Evolutionary conservation across 2,888 invertebrate genomes (phyloP), one percentile per base, ranked within the genome.

Genomic region (Cyclophora punctaria): DNA sequence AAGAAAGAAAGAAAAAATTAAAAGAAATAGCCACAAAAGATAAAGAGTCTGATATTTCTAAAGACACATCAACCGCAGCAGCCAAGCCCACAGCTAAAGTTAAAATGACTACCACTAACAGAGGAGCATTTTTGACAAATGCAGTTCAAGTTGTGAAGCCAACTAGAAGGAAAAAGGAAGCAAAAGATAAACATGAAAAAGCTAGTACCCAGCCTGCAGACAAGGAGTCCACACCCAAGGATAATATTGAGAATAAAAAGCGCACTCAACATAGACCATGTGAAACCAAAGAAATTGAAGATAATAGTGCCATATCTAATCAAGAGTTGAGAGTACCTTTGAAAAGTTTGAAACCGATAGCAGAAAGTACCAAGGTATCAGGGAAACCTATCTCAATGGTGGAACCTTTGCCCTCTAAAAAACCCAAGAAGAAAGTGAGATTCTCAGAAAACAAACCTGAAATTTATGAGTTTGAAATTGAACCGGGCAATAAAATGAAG

Each of bases 121-220:
- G 92, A 37, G 90, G 90, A 0, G 90, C 90, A 42, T 91, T 91
- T 64, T 75, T 92, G 45, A 80, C 79, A 33, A 80, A 84, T 63
- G 50, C 63, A 43, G 63, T 61, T 41, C 62, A 73, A 60, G 58
- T 67, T 52, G 68, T 72, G 2, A 75, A 76, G 60, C 71, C 77
- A 50, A 73, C 64, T 35, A 73, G 75, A 52, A 68, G 65, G 63
- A 78, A 72, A 53, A 63, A 62, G 47, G 62, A 59, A 51, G 45
- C 44, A 47, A 62, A 59, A 51, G 46, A 50, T 41, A 66, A 64
- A 62, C 47, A 55, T 4, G 52, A 55, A 47, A 55, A 35, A 37
- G 46, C 33, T 50, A 44, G 44, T 20, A 48, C 46, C 35, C 7
- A 46, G 33, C 34, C 48, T 40, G 57, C 41, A 49, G 51, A 58